phyloP scores from a whole-genome alignment of 1,140 invertebrate species.

The Mercenaria mercenaria region DNA sequence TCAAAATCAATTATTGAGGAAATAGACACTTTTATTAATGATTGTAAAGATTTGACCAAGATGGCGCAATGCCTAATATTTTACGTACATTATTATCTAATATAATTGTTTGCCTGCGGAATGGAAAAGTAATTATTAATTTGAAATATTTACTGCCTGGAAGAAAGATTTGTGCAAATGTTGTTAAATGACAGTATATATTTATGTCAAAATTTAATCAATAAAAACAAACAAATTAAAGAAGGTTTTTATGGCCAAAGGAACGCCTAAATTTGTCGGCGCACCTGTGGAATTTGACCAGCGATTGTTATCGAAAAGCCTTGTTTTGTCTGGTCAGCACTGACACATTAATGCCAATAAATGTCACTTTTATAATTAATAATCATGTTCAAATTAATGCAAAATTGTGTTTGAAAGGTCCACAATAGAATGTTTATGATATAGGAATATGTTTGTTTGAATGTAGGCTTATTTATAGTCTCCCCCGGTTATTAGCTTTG shows the following conservation, averaged over 20 bases:
- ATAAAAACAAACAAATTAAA: conserved; percentile 36
- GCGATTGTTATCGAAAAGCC: not conserved
- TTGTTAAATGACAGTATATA: conserved; percentile 22
- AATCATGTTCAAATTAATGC: not conserved
- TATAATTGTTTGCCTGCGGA: conserved; percentile 27
- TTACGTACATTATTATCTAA: too few relatives aligned
- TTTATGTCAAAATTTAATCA: conserved; percentile 20
- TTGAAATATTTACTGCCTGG: conserved; percentile 3
- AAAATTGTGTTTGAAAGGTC: not conserved
- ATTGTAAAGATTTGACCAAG: not conserved
- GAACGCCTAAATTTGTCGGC: not conserved
- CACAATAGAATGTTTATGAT: too few relatives aligned
- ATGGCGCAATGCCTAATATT: conserved; percentile 21
- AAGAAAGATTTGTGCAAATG: conserved; percentile 35
- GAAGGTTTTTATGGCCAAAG: not conserved
- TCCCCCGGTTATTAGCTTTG: too few relatives aligned
- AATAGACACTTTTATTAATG: conserved; percentile 17
- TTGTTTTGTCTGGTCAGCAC: not conserved
- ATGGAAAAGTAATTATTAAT: conserved; percentile 17
- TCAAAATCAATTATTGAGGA: not conserved
- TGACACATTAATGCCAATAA: not conserved
- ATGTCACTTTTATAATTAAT: conserved; percentile 11
- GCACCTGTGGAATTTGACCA: conserved; percentile 17
- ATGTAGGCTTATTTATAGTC: too few relatives aligned
- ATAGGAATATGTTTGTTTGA: too few relatives aligned